Percentiles rank a stretch among this genome's conserved stretches.
These are phyloP conservation scores for Zosterops hypoxanthus DNA, from an alignment of 2,113 vertebrate genomes.

Conservation along the genomic window DNA sequence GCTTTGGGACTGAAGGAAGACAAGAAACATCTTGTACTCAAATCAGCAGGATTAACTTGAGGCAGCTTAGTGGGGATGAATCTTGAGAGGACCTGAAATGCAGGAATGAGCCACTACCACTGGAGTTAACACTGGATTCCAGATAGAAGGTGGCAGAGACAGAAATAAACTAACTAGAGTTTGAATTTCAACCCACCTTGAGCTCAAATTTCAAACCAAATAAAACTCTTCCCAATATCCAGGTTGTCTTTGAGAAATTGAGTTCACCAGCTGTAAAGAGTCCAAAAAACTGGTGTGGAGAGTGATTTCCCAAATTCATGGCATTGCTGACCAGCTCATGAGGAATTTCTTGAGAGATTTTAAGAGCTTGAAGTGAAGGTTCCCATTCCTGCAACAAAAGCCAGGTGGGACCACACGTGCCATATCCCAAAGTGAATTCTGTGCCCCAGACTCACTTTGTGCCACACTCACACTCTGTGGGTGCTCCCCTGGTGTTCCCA, in stretches of 20 bases:
- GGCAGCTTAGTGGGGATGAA: not conserved
- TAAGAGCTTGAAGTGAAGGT: not conserved
- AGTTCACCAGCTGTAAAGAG: not conserved
- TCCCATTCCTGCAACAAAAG: not conserved
- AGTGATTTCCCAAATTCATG: not conserved
- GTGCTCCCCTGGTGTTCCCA: not conserved
- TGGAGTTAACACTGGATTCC: not conserved
- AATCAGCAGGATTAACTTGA: not conserved
- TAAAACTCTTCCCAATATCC: not conserved
- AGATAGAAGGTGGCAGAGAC: not conserved
- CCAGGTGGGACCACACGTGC: accelerated
- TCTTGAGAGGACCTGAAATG: not conserved
- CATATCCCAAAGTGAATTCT: not conserved
- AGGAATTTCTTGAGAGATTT: not conserved
- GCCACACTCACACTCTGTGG: not conserved
- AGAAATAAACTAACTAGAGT: not conserved
- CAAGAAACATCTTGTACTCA: not conserved
- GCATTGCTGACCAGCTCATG: not conserved
- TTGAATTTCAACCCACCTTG: not conserved
- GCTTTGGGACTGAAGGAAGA: not conserved
- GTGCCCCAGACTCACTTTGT: not conserved
- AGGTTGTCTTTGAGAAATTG: not conserved
- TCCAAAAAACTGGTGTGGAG: not conserved
- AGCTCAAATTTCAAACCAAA: not conserved
- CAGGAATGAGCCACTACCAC: not conserved